Conservation (phyloP, 2,113 vertebrate species). For the Leptobrachium leishanense region DNA sequence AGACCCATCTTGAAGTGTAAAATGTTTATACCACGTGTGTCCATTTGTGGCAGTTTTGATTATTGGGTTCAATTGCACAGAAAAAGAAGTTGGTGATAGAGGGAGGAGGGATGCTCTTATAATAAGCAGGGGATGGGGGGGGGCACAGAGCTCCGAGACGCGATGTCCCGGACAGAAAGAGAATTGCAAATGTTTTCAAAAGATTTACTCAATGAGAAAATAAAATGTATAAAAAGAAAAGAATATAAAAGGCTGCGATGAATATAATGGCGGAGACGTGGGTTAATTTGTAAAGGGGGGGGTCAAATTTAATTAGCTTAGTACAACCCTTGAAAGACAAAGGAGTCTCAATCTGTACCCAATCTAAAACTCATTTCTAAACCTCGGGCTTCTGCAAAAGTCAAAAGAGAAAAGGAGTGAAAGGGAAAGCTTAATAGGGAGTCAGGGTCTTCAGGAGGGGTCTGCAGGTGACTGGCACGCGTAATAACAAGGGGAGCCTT, state of each 20-base stretch:
- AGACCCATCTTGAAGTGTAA: slow-evolving; percentile 2
- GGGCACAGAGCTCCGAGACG: slow-evolving; percentile 51
- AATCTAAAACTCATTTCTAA: slow-evolving; percentile 73
- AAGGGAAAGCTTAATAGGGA: slow-evolving; percentile 62
- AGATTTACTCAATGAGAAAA: slow-evolving; percentile 75
- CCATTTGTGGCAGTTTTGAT: slow-evolving; percentile 61
- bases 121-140: slow-evolving; percentile 61
- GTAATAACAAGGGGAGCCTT: slow-evolving; percentile 75
- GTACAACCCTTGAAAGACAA: slow-evolving; percentile 75
- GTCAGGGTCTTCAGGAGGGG: slow-evolving; percentile 57
- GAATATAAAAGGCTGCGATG: slow-evolving; percentile 69
- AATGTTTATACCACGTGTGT: slow-evolving; percentile 45
- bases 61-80: slow-evolving; percentile 69
- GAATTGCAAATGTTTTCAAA: slow-evolving; percentile 82
- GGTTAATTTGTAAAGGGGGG: slow-evolving; percentile 69
- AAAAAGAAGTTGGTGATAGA: slow-evolving; percentile 65
- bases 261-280: slow-evolving; percentile 71
- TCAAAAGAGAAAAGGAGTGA: slow-evolving; percentile 74
- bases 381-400: slow-evolving; percentile 70
- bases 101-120: slow-evolving; percentile 63
- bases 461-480: slow-evolving; percentile 86
- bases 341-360: slow-evolving; percentile 73
- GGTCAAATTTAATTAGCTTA: slow-evolving; percentile 87
- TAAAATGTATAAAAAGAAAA: slow-evolving; percentile 56
- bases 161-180: slow-evolving; percentile 76